These are phyloP conservation scores for Tetranychus truncatus DNA, from an alignment of 2,888 invertebrate species.

Conservation along the genomic window DNA sequence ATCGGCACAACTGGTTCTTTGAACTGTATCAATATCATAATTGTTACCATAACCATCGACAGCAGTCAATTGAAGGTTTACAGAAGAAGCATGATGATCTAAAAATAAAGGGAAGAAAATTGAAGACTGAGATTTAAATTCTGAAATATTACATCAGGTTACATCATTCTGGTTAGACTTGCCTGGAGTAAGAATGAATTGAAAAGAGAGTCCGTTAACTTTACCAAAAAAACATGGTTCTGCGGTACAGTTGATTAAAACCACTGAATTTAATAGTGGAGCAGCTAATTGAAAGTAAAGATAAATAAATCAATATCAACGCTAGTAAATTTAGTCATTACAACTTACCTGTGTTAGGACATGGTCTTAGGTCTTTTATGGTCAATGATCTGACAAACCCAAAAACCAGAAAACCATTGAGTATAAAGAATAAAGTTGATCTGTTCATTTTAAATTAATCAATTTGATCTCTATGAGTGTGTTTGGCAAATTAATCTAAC, in stretches of 20 bases:
- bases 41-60: neutral
- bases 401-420: neutral
- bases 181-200: neutral
- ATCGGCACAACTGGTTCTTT: slow-evolving; percentile 2
- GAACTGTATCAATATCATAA: neutral
- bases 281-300: neutral
- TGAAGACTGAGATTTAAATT: neutral
- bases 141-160: neutral
- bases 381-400: neutral
- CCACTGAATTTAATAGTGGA: slow-evolving; percentile 4
- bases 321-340: neutral
- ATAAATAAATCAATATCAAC: neutral
- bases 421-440: neutral
- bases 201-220: slow-evolving; percentile 3
- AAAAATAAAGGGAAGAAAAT: neutral
- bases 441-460: neutral
- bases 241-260: neutral
- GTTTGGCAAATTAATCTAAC: neutral
- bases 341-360: neutral
- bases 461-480: neutral
- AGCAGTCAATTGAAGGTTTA: neutral
- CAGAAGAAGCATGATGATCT: neutral
- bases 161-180: neutral
- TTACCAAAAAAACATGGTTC: slow-evolving; percentile 8
- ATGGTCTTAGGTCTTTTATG: neutral